A percentile compares a stretch with the other conserved stretches of the same genome.
phyloP scores from a whole-genome alignment of 2,888 invertebrate genomes.

The Athalia circularis region DNA sequence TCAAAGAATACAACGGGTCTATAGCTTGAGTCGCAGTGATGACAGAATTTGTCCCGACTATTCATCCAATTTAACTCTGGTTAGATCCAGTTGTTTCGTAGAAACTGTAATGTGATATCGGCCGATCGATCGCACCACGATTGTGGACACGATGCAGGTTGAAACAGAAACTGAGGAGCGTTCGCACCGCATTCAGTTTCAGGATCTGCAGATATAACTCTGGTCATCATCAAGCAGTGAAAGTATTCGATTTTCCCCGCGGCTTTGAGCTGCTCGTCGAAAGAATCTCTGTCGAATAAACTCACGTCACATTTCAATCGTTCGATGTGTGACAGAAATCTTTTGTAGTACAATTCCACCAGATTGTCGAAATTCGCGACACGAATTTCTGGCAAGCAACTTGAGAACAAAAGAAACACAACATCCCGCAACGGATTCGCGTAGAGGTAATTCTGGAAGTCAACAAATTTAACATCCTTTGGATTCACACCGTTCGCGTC shows the following conservation, averaged over 20 bases:
- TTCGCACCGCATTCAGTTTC: constrained; percentile 41
- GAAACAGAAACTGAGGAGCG: constrained; percentile 59
- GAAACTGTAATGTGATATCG: neutral
- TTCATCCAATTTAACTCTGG: no score
- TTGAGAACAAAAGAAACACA: constrained; percentile 77
- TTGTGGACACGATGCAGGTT: constrained; percentile 41
- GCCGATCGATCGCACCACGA: neutral
- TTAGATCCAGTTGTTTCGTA: constrained; percentile 13
- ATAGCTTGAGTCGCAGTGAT: no score
- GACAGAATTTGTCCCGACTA: no score
- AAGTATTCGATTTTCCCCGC: constrained; percentile 62
- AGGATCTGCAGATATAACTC: constrained; percentile 60
- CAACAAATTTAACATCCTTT: constrained; percentile 77
- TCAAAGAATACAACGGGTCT: no score
- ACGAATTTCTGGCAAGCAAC: constrained; percentile 73
- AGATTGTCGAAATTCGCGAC: constrained; percentile 75
- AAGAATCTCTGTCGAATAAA: constrained; percentile 57
- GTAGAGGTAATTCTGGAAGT: constrained; percentile 78
- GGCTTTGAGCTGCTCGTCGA: constrained; percentile 56
- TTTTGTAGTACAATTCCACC: constrained; percentile 75
- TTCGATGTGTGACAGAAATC: constrained; percentile 73
- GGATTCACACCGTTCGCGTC: constrained; percentile 68
- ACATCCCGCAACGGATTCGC: constrained; percentile 76
- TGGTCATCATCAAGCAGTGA: constrained; percentile 63
- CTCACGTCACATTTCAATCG: constrained; percentile 70